Evolutionary conservation across 2,113 vertebrate species (phyloP), one percentile per base, ranked within the genome.

Genomic region (Pseudopodoces humilis): DNA sequence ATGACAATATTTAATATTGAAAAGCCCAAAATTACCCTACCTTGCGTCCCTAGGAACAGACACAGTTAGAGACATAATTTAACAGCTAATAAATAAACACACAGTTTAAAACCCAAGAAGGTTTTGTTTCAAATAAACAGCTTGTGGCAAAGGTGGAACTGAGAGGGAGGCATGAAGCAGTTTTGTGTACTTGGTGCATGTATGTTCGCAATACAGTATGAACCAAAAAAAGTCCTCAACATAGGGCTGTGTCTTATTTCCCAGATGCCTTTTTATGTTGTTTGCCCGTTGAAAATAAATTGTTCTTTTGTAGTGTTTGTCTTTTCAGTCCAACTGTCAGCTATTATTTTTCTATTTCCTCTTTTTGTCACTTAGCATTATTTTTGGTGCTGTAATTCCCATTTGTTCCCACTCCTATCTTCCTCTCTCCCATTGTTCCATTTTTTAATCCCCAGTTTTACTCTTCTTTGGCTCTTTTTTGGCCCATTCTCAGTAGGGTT

Each of bases 371-470:
- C 98, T 98, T 98, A 98, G 98, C 98, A 99, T 99, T 99, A 98
- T 99, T 99, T 98, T 98, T 98, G 98, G 97, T 97, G 98, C 98
- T 99, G 98, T 99, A 99, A 99, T 99, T 98, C 98, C 98, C 97
- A 98, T 99, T 98, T 98, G 98, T 98, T 98, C 98, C 98, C 98
- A 98, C 98, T 98, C 98, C 98, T 98, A 98, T 99, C 98, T 99
- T 99, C 98, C 98, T 99, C 98, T 99, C 98, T 94, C 97, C 98
- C 98, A 98, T 99, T 99, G 98, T 99, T 97, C 97, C 84, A 88
- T 56, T 96, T 96, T 97, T 98, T 99, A 99, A 99, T 99, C 99
- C 98, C 97, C 98, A 98, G 97, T 98, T 98, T 98, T 98, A 97
- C 98, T 98, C 98, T 98, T 98, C 97, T 94, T 98, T 96, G 84